Evolutionary conservation across 2,113 vertebrate species (phyloP).

Genomic region (Protobothrops mucrosquamatus): DNA sequence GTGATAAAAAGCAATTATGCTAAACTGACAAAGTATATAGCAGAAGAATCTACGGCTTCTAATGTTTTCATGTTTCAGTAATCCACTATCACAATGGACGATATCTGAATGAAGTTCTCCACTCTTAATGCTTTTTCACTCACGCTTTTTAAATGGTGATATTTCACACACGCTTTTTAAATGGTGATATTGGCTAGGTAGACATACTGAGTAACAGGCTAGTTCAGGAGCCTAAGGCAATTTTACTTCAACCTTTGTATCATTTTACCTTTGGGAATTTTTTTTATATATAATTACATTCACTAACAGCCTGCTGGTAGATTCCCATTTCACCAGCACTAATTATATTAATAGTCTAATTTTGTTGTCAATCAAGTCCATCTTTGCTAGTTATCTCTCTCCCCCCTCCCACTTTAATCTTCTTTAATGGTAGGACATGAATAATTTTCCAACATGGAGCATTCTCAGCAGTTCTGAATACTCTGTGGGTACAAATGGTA

Average conservation of each 20-base stretch:
- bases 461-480: not conserved
- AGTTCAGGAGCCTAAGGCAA: not conserved
- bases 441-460: not conserved
- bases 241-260: not conserved
- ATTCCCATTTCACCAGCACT: not conserved
- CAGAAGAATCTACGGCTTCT: not conserved
- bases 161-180: no score
- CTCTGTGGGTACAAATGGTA: not conserved
- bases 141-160: not conserved
- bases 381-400: not conserved
- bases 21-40: not conserved
- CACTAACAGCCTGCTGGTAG: not conserved
- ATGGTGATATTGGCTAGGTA: not conserved
- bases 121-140: not conserved
- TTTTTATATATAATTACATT: not conserved
- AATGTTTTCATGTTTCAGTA: not conserved
- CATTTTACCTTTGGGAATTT: not conserved
- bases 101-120: not conserved
- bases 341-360: constrained; percentile 10
- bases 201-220: not conserved
- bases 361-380: not conserved
- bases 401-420: not conserved
- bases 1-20: not conserved
- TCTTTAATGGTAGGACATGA: not conserved
- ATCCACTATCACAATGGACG: not conserved